Percentiles rank a stretch among this genome's conserved stretches.
Evolutionary conservation across 1,140 invertebrate species (phyloP).

Genomic region (Hyposmocoma kahamanoa): DNA sequence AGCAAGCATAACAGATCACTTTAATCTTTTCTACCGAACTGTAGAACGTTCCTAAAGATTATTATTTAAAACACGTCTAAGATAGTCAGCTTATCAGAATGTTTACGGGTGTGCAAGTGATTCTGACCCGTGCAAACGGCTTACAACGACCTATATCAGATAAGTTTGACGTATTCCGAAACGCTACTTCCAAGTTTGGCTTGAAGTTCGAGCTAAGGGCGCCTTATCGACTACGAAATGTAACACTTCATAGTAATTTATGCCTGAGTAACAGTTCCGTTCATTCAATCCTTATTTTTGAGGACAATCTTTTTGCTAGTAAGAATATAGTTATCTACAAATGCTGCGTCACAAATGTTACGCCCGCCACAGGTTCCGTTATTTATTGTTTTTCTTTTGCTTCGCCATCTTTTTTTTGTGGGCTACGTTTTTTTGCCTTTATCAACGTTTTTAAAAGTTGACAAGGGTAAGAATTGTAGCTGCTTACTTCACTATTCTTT

Average conservation of each 20-base stretch:
- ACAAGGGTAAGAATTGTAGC: constrained; percentile 1
- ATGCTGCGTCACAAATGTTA: not conserved
- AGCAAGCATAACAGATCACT: too few relatives aligned
- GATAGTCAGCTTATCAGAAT: constrained; percentile 12
- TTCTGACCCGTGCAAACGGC: constrained; percentile 42
- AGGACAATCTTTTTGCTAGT: not conserved
- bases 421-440: not conserved
- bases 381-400: constrained; percentile 18
- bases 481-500: not conserved
- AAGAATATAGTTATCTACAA: constrained; percentile 15
- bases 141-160: constrained; percentile 48
- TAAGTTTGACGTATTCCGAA: constrained; percentile 48
- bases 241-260: constrained; percentile 58
- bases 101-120: constrained; percentile 41
- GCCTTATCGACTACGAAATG: constrained; percentile 47
- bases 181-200: constrained; percentile 34
- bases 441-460: constrained; percentile 9
- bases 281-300: not conserved
- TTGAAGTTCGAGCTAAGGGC: constrained; percentile 34
- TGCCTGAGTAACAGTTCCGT: constrained; percentile 18
- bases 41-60: too few relatives aligned
- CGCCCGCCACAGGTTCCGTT: constrained; percentile 10
- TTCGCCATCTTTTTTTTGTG: not conserved
- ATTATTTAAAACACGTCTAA: too few relatives aligned
- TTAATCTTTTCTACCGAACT: too few relatives aligned